phyloP scores from a whole-genome alignment of 2,113 vertebrate species.

The Mirounga angustirostris region DNA sequence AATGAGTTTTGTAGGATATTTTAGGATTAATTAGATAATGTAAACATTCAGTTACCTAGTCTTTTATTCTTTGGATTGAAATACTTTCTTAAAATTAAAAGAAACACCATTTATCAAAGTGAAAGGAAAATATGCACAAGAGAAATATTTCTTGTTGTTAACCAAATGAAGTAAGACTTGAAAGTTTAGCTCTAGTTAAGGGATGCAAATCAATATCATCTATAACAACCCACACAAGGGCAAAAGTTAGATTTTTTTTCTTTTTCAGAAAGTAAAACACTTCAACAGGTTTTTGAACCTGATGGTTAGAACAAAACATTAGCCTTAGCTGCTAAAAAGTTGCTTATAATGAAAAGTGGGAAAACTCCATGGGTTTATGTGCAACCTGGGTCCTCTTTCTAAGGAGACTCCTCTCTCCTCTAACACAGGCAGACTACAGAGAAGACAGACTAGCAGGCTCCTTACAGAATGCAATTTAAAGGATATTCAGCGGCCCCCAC shows the following conservation, averaged over 20 bases:
- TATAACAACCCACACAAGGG: neutral
- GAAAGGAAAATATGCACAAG: neutral
- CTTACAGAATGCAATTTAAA: neutral
- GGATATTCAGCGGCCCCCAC: rapidly evolving
- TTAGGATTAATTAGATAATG: conserved; percentile 21
- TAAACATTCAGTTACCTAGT: neutral
- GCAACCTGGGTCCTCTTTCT: neutral
- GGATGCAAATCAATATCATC: neutral
- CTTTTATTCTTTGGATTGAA: neutral
- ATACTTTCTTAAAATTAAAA: neutral
- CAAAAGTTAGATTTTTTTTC: neutral
- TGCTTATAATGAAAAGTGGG: neutral
- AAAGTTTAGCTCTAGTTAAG: neutral
- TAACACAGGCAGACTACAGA: neutral
- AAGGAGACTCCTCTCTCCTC: neutral
- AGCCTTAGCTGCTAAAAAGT: neutral
- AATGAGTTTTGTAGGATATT: neutral
- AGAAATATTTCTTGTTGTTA: neutral
- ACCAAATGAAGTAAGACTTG: neutral
- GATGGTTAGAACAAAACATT: neutral
- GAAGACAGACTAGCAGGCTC: neutral
- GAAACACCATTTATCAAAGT: neutral
- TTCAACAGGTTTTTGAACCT: neutral
- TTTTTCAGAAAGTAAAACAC: neutral
- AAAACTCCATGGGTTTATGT: neutral